Base-by-base conservation (phyloP, 2,888 invertebrate genomes). In the Lobophora halterata region DNA sequence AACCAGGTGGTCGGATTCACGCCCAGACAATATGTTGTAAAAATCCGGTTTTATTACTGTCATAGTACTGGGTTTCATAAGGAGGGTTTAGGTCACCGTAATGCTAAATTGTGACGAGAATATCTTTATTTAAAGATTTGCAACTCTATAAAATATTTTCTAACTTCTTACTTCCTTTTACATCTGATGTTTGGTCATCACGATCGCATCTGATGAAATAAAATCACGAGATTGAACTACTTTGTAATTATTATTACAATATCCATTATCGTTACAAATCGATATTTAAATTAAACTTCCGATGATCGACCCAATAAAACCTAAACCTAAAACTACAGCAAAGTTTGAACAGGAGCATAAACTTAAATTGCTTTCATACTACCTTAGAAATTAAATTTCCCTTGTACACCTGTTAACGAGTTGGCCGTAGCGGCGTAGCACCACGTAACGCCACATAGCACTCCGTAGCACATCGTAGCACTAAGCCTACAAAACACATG, bases 1-100 rank as follows among this genome's bases (percentile, higher is more conserved):
- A 67, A 62, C 71, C 75, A 71, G 72, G 71, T 72, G 70, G 55
- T 37, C 46, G 63, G 69, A 55, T 72, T 71, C 71, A 73, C 60
- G 61, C 57, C 64, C 65, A 49, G 59, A 69, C 71, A 71, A 73
- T 75, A 69, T 65, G 72, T 71, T 70, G 65, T 75, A 71, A 74
- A 75, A 75, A 69, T 69, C 67, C 64, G 55, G 64, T 70, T 72
- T 64, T 61, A 62, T 69, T 68, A 66, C 61, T 61, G 50, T 52
- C 61, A 58, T 50, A 55, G 56, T 51, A 57, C 46, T 36, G 48
- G 55, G 44, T 61, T 62, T 63, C 61, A 65, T 64, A 61, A 55
- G 50, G 25, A 12, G 20, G 49, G 35, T 42, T 46, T 55, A 52
- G 55, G 41, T 39, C 41, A 41, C 51, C n/a, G n/a, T n/a, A 44